phyloP scores from a whole-genome alignment of 2,113 vertebrate genomes.

The Cichladusa arquata region DNA sequence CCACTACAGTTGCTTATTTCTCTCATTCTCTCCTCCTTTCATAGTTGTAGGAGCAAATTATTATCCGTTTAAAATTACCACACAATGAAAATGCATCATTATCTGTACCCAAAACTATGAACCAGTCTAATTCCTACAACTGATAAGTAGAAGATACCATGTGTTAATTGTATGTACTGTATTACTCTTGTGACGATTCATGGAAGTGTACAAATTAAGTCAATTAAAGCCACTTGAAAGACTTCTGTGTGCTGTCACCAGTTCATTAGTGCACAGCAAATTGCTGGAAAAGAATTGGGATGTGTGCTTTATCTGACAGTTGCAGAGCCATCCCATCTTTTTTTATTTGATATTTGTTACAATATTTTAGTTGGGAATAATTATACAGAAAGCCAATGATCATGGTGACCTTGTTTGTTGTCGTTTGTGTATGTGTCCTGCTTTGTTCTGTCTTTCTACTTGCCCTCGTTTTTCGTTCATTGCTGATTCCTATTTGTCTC shows the following conservation, averaged over 20 bases:
- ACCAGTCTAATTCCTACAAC: background rate
- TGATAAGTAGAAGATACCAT: background rate
- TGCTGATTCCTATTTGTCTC: conserved; percentile 40
- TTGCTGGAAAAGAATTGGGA: background rate
- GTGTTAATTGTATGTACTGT: background rate
- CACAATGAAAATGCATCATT: background rate
- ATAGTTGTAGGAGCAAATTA: background rate
- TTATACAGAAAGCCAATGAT: background rate
- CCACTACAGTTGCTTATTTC: background rate
- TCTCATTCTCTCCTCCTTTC: background rate
- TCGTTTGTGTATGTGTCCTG: background rate
- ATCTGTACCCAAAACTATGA: background rate
- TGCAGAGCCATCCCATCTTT: background rate
- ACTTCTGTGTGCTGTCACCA: accelerated
- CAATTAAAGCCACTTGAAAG: background rate
- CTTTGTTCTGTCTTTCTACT: conserved; percentile 23
- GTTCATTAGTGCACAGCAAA: background rate
- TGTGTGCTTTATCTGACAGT: background rate
- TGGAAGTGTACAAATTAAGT: background rate
- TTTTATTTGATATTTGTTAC: background rate
- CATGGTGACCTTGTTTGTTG: background rate
- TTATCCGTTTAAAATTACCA: background rate
- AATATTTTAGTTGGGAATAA: background rate
- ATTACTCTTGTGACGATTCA: background rate
- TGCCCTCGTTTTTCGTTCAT: conserved; percentile 49